phyloP scores from a whole-genome alignment of 2,888 invertebrate species.

The Thera obeliscata region DNA sequence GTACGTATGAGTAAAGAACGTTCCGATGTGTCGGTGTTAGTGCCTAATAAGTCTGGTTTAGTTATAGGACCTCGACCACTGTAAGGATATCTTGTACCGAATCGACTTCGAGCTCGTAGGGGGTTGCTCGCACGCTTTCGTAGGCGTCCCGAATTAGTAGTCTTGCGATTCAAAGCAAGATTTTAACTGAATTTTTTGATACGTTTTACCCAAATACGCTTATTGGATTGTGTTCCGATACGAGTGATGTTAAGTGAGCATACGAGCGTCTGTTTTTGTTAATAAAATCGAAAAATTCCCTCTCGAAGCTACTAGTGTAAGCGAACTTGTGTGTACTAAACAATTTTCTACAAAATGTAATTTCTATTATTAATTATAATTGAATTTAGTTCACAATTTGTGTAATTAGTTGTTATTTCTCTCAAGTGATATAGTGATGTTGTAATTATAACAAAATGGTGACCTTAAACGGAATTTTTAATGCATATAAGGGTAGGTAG shows the following conservation, averaged over 20 bases:
- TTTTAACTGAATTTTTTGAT: conserved; percentile 61
- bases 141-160: conserved; percentile 55
- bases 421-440: conserved; percentile 79
- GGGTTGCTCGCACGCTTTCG: conserved; percentile 52
- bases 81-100: conserved; percentile 66
- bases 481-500: conserved; percentile 81
- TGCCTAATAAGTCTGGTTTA: conserved; percentile 80
- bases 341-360: conserved; percentile 78
- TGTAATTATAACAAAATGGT: conserved; percentile 78
- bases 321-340: conserved; percentile 76
- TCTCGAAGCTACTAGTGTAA: conserved; percentile 72
- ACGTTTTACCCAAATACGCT: conserved; percentile 41
- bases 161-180: conserved; percentile 61
- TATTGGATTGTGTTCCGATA: conserved; percentile 35
- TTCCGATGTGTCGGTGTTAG: conserved; percentile 74
- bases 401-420: conserved; percentile 73
- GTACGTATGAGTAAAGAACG: conserved; percentile 54
- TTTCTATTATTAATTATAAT: conserved; percentile 47
- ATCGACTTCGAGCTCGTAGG: conserved; percentile 69
- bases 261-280: conserved; percentile 34
- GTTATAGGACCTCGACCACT: conserved; percentile 66
- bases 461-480: conserved; percentile 81
- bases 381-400: conserved; percentile 60
- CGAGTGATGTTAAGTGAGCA: conserved; percentile 27
- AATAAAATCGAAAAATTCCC: conserved; percentile 56